phyloP scores from a whole-genome alignment of 2,113 vertebrate genomes.

The Sinocyclocheilus grahami region DNA sequence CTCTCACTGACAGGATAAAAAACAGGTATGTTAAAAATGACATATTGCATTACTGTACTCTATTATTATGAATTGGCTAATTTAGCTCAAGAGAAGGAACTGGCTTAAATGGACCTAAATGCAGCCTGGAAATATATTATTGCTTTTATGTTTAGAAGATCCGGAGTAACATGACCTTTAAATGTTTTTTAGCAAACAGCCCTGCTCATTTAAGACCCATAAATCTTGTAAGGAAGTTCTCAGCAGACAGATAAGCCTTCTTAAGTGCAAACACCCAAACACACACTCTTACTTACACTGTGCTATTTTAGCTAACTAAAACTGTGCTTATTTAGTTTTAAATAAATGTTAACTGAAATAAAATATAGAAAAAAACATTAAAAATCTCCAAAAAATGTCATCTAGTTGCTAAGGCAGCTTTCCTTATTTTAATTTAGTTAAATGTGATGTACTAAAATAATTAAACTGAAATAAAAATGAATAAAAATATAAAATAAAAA shows the following conservation, averaged over 20 bases:
- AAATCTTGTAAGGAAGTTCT: constrained; percentile 10
- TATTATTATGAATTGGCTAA: not conserved
- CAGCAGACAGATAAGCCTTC: constrained; percentile 17
- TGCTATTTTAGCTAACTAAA: not conserved
- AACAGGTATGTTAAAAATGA: not conserved
- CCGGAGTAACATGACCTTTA: constrained; percentile 5
- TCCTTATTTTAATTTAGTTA: no score
- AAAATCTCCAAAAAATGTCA: no score
- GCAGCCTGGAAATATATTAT: not conserved
- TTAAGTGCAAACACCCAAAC: constrained; percentile 14
- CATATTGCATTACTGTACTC: not conserved
- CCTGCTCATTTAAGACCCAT: constrained; percentile 29
- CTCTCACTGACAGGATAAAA: constrained; percentile 22
- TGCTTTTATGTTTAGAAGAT: not conserved
- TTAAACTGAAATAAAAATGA: not conserved
- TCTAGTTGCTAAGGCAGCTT: not conserved
- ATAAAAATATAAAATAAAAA: no score
- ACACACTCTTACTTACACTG: constrained; percentile 17
- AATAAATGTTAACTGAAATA: not conserved
- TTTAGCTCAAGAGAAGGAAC: not conserved
- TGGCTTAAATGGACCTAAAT: not conserved
- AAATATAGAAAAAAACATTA: not conserved
- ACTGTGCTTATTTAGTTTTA: not conserved
- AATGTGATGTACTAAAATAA: not conserved
- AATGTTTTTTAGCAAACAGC: not conserved